Base-by-base conservation (phyloP, 23 tunicate genomes). In the Botrylloides violaceus region DNA sequence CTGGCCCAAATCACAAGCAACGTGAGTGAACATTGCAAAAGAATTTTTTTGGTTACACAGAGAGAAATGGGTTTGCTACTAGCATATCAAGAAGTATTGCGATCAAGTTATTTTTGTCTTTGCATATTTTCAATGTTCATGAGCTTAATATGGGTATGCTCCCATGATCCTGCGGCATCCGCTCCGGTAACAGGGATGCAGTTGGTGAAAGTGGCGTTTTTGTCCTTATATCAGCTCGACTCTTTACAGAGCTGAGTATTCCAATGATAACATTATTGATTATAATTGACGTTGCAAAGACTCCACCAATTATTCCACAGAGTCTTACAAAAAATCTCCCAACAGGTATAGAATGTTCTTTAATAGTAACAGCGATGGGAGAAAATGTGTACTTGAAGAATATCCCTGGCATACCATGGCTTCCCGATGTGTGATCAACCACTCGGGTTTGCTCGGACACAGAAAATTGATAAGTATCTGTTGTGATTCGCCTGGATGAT, bases 371-470 rank as follows among this genome's bases (percentile, higher is more conserved):
- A 25, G 85, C 65, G 1, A 84, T 71, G 4, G 92, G 92, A 24
- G 92, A 78, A 55, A 84, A 84, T 31, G 61, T 76, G 47, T 84
- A 84, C 76, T 84, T 84, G 79, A 84, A 84, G 55, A 78, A 84
- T 32, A 84, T 71, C 6, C 92, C 92, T 2, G 92, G 83, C 70
- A 66, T 66, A n/a, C 90, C 90, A 32, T 83, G 82, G 53, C 75
- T 84, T 15, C 92, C 92, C 20, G 66, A 38, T 2, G 74, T 19
- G 63, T 84, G 83, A 33, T 84, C 75, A 19, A 78, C n/a, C 15
- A 22, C 43, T 9, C 83, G 78, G 2, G 92, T 60, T 60, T 78
- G 68, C 36, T 84, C 92, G 2, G 92, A 78, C 4, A 78, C 83
- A 19, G 92, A 84, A 58, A 84, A 84, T 29, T 84, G 92, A 49